Evolutionary conservation across 2,888 invertebrate species (phyloP).

Genomic region (Mycogona germanica): DNA sequence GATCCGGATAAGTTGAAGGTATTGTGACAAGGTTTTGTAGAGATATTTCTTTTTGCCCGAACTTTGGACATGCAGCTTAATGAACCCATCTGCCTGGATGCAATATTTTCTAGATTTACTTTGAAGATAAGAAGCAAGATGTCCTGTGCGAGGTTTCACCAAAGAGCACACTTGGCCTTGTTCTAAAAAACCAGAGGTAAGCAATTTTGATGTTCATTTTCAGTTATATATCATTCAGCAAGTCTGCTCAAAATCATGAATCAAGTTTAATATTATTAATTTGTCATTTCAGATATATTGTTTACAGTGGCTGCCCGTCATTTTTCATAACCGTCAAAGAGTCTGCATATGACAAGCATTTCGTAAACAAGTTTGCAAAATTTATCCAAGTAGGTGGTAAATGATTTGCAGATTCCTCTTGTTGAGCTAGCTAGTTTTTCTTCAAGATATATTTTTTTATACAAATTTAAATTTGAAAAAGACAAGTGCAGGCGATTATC

Average conservation of each 20-base stretch:
- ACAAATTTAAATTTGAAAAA: no score
- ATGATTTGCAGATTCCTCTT: no score
- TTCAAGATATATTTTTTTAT: no score
- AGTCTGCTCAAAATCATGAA: neutral
- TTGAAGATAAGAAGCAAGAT: constrained; percentile 1
- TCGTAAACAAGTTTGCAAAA: neutral
- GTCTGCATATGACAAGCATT: neutral
- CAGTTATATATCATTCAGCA: neutral
- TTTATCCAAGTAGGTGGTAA: no score
- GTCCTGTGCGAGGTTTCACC: constrained; percentile 5
- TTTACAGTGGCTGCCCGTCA: constrained; percentile 1
- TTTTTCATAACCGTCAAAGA: constrained; percentile 7
- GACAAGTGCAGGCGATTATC: no score
- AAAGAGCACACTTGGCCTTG: neutral
- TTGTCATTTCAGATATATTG: constrained; percentile 7
- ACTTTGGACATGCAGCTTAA: neutral
- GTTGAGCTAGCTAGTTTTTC: no score
- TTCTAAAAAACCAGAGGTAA: constrained; percentile 12
- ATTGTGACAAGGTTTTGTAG: neutral
- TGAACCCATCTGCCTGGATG: neutral
- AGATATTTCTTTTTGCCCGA: neutral
- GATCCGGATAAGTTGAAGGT: constrained; percentile 46
- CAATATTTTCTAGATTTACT: constrained; percentile 9
- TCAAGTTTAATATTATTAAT: neutral
- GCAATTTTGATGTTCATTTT: neutral